Percentiles rank a stretch among this genome's conserved stretches.
Evolutionary conservation across 2,113 vertebrate genomes (phyloP).

Genomic region (Lethenteron reissneri): DNA sequence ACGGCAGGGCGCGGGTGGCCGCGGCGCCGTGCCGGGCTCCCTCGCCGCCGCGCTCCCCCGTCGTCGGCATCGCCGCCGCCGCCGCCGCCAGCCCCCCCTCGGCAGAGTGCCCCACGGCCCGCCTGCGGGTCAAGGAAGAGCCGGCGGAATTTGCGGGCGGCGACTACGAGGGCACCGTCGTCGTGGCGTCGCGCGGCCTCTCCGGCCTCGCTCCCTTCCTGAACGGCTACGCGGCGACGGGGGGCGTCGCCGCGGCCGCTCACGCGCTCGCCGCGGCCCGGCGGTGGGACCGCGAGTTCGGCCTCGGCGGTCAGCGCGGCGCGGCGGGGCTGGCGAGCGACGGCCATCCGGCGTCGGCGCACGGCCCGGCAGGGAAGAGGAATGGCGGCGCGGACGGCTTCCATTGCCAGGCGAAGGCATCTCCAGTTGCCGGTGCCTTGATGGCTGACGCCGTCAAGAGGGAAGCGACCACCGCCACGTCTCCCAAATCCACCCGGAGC

Average conservation of each 20-base stretch:
- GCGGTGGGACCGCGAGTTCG: neutral
- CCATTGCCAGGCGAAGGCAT: too few relatives aligned
- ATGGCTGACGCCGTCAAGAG: too few relatives aligned
- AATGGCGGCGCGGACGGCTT: constrained; percentile 13
- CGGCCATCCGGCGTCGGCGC: neutral
- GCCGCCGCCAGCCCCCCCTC: constrained; percentile 6
- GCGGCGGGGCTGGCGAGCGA: neutral
- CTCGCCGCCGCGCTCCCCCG: constrained; percentile 7
- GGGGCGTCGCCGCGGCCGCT: neutral
- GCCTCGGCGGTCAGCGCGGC: neutral
- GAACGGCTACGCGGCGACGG: neutral
- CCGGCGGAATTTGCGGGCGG: constrained; percentile 10
- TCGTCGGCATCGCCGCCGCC: constrained; percentile 21
- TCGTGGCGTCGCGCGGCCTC: neutral
- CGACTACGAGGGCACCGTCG: constrained; percentile 9
- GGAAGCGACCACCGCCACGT: too few relatives aligned
- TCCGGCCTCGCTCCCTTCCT: neutral
- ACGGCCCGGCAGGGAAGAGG: constrained; percentile 2
- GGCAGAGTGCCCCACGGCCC: constrained; percentile 13
- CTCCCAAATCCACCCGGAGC: too few relatives aligned
- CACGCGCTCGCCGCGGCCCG: neutral
- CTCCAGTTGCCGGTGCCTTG: too few relatives aligned
- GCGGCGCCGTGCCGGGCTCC: constrained; percentile 11
- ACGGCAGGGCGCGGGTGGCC: constrained; percentile 19
- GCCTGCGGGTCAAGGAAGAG: constrained; percentile 14